Evolutionary conservation across 2,888 invertebrate species (phyloP).

Genomic region (Mylabris sibirica): DNA sequence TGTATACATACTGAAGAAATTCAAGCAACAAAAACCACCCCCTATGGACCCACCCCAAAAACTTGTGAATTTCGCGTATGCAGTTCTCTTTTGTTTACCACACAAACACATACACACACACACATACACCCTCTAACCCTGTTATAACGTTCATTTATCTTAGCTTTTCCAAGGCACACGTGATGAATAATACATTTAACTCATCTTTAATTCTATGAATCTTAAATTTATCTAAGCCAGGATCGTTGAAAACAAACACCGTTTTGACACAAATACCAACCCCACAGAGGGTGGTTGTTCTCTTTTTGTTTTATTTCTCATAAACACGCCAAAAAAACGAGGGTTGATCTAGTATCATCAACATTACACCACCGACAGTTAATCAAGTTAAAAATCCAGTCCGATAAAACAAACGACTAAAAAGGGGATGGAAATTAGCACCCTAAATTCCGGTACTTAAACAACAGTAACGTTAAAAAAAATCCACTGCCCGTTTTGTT

Average conservation of each 20-base stretch:
- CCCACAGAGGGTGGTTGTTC: too few species aligned
- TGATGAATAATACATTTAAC: slow-evolving; percentile 58
- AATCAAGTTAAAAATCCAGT: slow-evolving; percentile 3
- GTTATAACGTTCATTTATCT: slow-evolving; percentile 55
- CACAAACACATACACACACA: too few species aligned
- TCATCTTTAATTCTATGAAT: slow-evolving; percentile 63
- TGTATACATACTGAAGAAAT: slow-evolving; percentile 25
- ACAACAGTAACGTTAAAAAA: not conserved
- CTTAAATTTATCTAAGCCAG: slow-evolving; percentile 51
- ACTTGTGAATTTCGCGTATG: slow-evolving; percentile 25
- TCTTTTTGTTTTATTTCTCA: not conserved
- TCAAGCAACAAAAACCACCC: slow-evolving; percentile 35
- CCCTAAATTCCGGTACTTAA: slow-evolving; percentile 8
- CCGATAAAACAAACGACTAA: slow-evolving; percentile 6
- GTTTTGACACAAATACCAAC: not conserved
- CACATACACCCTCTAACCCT: slow-evolving; percentile 30
- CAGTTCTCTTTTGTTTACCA: slow-evolving; percentile 49
- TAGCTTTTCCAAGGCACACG: slow-evolving; percentile 58
- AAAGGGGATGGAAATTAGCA: slow-evolving; percentile 7
- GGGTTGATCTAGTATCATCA: not conserved
- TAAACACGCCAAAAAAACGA: too few species aligned
- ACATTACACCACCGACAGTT: not conserved
- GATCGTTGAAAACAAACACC: not conserved
- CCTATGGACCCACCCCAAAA: slow-evolving; percentile 14
- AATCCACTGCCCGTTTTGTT: too few species aligned